Base-by-base conservation (phyloP, 35 echinoderm and acorn worm genomes). In the Acanthaster planci region DNA sequence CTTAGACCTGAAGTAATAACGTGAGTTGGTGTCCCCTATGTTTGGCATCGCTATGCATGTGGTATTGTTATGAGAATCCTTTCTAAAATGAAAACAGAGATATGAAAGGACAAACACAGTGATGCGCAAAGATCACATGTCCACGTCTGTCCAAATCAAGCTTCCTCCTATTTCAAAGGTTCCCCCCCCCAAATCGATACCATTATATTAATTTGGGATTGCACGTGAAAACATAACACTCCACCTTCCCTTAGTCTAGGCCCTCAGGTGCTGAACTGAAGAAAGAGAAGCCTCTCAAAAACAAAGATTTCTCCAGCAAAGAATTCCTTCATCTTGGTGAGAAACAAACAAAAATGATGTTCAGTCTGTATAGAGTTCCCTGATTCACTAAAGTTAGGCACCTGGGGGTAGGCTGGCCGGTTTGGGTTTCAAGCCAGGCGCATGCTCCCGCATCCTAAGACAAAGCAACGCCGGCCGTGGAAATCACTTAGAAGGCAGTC, bases 331-430 rank as follows among this genome's bases (percentile, higher is more conserved):
- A 12, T 31, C 64, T 72, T 72, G 14, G 26, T 27, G 64, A 72
- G 64, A 72, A 72, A 72, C 23, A 72, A 72, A 72, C 64, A 72
- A 34, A 72, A 72, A 72, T 29, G 64, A 72, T 8, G 64, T 29
- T 72, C 64, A 21, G 10, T 72, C 26, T 72, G 34, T 60, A 60
- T 72, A 72, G 64, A 72, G 64, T 72, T 72, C 21, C 64, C 19
- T 14, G 12, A 4, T 47, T 47, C 12, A 47, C 42, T 47, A 47
- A n/a, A 12, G 42, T 47, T 72, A 34, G 64, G 26, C 29, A 35
- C 0, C 64, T 34, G 26, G 7, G 29, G 64, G 64, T 26, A 27
- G 12, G 23, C 14, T 14, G 30, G 34, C 23, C 64, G 34, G 64
- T 31, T 72, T 31, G 29, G 64, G 23, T 72, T 72, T 72, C 64